Evolutionary conservation across 2,113 vertebrate species (phyloP).

Genomic region (Nothoprocta perdicaria): DNA sequence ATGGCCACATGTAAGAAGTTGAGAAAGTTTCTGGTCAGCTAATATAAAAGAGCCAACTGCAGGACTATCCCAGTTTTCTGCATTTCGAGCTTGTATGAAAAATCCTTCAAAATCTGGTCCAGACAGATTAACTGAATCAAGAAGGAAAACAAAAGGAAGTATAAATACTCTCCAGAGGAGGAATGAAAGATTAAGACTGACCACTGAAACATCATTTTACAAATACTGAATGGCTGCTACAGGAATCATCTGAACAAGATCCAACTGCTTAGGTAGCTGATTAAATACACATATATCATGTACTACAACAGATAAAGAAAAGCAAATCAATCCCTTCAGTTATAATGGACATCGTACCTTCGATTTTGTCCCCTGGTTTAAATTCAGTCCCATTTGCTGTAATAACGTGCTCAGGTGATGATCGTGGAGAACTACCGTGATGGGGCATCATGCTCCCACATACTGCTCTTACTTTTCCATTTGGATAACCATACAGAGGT

Average conservation of each 20-base stretch:
- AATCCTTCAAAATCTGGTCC: constrained; percentile 84
- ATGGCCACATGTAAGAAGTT: constrained; percentile 80
- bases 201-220: background rate
- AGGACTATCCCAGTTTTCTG: constrained; percentile 48
- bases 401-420: constrained; percentile 71
- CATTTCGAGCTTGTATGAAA: constrained; percentile 84
- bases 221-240: background rate
- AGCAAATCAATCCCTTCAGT: background rate
- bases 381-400: constrained; percentile 77
- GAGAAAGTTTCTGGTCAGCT: constrained; percentile 70
- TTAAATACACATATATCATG: background rate
- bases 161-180: background rate
- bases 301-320: background rate
- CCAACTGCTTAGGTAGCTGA: background rate
- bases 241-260: background rate
- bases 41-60: constrained; percentile 82
- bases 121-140: constrained; percentile 79
- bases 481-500: constrained; percentile 69
- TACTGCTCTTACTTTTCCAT: constrained; percentile 77
- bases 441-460: constrained; percentile 82
- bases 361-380: constrained; percentile 78
- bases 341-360: constrained; percentile 74
- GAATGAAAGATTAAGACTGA: background rate
- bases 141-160: background rate
- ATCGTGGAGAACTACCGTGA: constrained; percentile 71